Evolutionary conservation across 2,113 vertebrate genomes (phyloP), one percentile per base, ranked within the genome.

Genomic region (Takifugu bimaculatus): DNA sequence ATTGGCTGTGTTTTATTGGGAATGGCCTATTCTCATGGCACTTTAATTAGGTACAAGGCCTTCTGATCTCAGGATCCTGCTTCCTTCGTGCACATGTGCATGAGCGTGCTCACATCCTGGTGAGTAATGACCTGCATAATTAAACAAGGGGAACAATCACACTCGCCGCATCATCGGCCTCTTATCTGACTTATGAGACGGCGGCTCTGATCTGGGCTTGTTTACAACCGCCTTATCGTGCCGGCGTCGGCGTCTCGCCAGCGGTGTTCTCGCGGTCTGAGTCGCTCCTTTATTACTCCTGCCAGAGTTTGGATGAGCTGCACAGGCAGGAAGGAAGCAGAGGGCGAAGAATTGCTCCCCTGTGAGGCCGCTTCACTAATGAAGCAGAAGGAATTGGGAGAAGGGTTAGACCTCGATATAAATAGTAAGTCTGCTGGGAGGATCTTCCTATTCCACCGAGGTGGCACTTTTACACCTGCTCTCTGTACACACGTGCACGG

Each of bases 221-320:
- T 60, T 65, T 58, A 39, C 54, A 55, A 62, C 52, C 60, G 62
- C 55, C 26, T 60, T 43, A 67, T 2, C 32, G 50, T 15, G 25
- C 26, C 4, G 4, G 13, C 13, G 43, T 14, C 42, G 20, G 25
- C 25, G 25, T 5, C n/a, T 6, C 35, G 55, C 20, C 53, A 32
- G 69, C 63, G 54, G 60, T 54, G 32, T 63, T 83, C 73, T 58
- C 65, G 63, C 67, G 45, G 51, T 70, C 65, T 78, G 43, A 47
- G 26, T 51, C 12, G 26, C 47, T 81, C 52, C 50, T 84, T 81
- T 74, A 81, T 90, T 74, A 82, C 50, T 47, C 52, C 57, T 51
- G 62, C 57, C 71, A 64, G 56, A 52, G 73, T 70, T 68, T 44
- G 54, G 54, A 72, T 62, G 55, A 59, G 72, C 55, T 63, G 59